Evolutionary conservation across 2,888 invertebrate genomes (phyloP), one percentile per base, ranked within the genome.

Genomic region (Molorchus minor): DNA sequence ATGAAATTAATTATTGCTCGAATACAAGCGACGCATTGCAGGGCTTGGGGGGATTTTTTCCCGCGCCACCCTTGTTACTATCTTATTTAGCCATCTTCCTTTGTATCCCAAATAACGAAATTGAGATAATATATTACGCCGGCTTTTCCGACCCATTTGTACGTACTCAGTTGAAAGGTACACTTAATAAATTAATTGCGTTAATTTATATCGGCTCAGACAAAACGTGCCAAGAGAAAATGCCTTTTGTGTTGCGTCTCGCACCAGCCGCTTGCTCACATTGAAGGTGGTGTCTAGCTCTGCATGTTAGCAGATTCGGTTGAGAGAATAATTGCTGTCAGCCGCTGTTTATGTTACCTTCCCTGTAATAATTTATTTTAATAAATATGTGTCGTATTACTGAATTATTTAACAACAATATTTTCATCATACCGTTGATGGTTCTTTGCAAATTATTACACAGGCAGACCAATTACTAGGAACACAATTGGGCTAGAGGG

Each of bases 101-200:
- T 47, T 36, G 47, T 47, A 13, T 35, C 8, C 19, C 13, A 33
- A 30, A 19, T 19, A 46, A 30, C 46, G 33, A 33, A 33, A 47
- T 47, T 19, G 20, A 36, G 47, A 36, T 47, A 47, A 47, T 35
- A 35, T 35, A 35, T 47, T 47, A 47, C 10, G 19, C 36, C 20
- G 35, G 47, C 35, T 47, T 47, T 47, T 19, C 17, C 47, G 7
- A 10, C 12, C 20, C 16, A 36, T 47, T 47, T 47, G 47, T 47
- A 33, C 33, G 36, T 47, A 35, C 47, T 47, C 20, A 47, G 20
- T 17, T 36, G 36, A 47, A 20, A 36, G 47, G 36, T 47, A 35
- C 33, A 55, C 51, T 46, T 40, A 56, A 52, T 56, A 52, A 60
- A 56, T 63, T 61, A 60, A 63, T 63, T 63, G 60, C 47, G 10